Conservation (phyloP, 2,888 invertebrate species). For the Stramonita haemastoma region DNA sequence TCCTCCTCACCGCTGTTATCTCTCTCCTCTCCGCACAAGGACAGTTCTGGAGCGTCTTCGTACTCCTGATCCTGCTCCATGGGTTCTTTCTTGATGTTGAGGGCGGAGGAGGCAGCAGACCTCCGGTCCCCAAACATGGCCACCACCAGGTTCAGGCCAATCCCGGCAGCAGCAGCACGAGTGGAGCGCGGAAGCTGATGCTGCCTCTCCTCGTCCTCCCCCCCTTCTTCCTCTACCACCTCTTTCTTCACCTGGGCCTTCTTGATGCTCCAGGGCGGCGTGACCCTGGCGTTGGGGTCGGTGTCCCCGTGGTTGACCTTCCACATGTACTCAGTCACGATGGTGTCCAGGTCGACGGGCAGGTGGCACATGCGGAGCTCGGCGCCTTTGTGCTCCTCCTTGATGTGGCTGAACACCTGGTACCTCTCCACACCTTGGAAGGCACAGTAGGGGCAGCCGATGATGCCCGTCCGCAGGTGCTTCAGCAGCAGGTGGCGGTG, state of each 20-base stretch:
- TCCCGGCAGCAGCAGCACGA: background rate
- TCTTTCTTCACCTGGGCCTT: background rate
- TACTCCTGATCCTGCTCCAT: conserved; percentile 11
- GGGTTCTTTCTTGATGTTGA: conserved; percentile 32
- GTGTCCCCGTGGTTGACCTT: conserved; percentile 44
- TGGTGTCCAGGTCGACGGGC: conserved; percentile 45
- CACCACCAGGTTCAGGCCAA: conserved; percentile 47
- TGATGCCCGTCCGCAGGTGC: conserved; percentile 51
- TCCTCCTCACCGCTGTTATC: background rate
- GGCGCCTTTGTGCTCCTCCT: conserved; percentile 49
- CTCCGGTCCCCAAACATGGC: conserved; percentile 53
- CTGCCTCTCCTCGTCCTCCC: conserved; percentile 9
- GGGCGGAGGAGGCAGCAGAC: background rate
- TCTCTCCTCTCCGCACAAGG: too few species aligned
- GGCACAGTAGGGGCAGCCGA: conserved; percentile 52
- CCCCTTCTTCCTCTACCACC: conserved; percentile 33
- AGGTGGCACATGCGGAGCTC: conserved; percentile 43
- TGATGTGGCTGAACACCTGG: conserved; percentile 52
- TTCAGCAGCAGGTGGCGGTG: conserved; percentile 54
- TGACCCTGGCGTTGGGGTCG: conserved; percentile 14
- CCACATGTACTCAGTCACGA: conserved; percentile 48
- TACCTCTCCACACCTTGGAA: conserved; percentile 54
- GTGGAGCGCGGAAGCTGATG: background rate
- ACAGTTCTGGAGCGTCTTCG: background rate
- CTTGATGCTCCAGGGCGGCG: conserved; percentile 39